phyloP scores from a whole-genome alignment of 1,140 invertebrate genomes.

The Drosophila sechellia region DNA sequence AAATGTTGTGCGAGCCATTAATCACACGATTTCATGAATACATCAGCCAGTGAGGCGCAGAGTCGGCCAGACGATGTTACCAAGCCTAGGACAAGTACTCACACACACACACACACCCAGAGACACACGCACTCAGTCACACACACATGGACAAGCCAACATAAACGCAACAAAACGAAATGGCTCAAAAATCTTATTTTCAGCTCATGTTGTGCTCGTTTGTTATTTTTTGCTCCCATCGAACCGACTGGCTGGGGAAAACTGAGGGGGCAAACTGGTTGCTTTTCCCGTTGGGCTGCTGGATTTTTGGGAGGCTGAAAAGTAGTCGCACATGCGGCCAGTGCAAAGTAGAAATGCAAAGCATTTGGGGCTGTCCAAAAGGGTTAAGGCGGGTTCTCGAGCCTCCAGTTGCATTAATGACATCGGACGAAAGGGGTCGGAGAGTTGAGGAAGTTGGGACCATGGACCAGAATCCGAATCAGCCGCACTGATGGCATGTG shows the following conservation, averaged over 20 bases:
- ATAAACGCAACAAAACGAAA: slow-evolving; percentile 83
- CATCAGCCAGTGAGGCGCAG: slow-evolving; percentile 82
- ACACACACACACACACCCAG: slow-evolving; percentile 7
- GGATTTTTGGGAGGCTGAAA: slow-evolving; percentile 1
- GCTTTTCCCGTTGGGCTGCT: not conserved
- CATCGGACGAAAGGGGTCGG: slow-evolving; percentile 25
- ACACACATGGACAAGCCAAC: slow-evolving; percentile 24
- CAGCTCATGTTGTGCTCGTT: slow-evolving; percentile 79
- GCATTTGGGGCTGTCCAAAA: slow-evolving; percentile 43
- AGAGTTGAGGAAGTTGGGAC: not conserved
- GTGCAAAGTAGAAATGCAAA: slow-evolving; percentile 59
- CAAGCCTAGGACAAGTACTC: slow-evolving; percentile 36
- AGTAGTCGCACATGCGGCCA: slow-evolving; percentile 60
- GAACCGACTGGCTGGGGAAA: slow-evolving; percentile 12
- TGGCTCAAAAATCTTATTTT: slow-evolving; percentile 84
- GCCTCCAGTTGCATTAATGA: slow-evolving; percentile 79
- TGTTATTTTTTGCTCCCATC: slow-evolving; percentile 70
- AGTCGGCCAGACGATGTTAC: slow-evolving; percentile 63
- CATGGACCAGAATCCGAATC: not conserved
- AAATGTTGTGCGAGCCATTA: slow-evolving; percentile 84
- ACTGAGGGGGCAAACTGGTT: too few relatives aligned
- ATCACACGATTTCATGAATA: slow-evolving; percentile 84
- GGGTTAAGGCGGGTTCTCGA: slow-evolving; percentile 29
- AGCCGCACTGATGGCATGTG: slow-evolving; percentile 39
- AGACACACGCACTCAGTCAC: not conserved